phyloP scores from a whole-genome alignment of 2,113 vertebrate genomes.

The Gadus macrocephalus region DNA sequence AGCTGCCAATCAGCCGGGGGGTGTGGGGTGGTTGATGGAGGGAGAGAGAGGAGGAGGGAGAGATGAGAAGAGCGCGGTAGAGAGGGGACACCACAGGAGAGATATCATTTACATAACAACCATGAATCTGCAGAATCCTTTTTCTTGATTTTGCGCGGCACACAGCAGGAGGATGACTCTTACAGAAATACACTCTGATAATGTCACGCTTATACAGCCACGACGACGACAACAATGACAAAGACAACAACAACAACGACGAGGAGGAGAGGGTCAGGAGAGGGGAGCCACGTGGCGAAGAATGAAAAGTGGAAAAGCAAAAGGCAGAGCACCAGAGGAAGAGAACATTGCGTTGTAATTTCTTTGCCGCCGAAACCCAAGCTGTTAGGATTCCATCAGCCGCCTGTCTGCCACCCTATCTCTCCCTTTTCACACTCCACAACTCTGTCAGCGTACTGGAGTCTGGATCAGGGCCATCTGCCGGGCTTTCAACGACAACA shows the following conservation, averaged over 20 bases:
- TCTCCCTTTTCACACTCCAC: slow-evolving; percentile 9
- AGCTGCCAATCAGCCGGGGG: slow-evolving; percentile 57
- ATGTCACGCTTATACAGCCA: neutral
- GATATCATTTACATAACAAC: slow-evolving; percentile 48
- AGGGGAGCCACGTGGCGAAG: neutral
- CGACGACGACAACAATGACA: too few species aligned
- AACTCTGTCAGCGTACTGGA: slow-evolving; percentile 17
- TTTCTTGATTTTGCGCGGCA: slow-evolving; percentile 9
- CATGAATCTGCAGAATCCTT: slow-evolving; percentile 12
- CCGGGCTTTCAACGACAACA: neutral
- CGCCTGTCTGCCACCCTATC: slow-evolving; percentile 44
- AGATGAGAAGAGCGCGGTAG: neutral
- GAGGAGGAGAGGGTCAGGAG: too few species aligned
- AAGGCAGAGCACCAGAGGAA: slow-evolving; percentile 33
- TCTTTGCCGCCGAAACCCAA: slow-evolving; percentile 47
- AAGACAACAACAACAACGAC: too few species aligned
- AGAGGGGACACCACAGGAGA: slow-evolving; percentile 19
- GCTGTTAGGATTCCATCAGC: slow-evolving; percentile 55
- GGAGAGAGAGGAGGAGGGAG: slow-evolving; percentile 12
- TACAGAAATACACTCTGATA: neutral
- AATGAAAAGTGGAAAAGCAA: slow-evolving; percentile 27
- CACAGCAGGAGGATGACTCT: neutral
- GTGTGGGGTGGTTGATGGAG: slow-evolving; percentile 14
- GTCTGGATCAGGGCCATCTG: slow-evolving; percentile 4
- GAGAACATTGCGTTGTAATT: slow-evolving; percentile 44